Evolutionary conservation across 2,113 vertebrate genomes (phyloP).

Genomic region (Forbesichthys agassizii): DNA sequence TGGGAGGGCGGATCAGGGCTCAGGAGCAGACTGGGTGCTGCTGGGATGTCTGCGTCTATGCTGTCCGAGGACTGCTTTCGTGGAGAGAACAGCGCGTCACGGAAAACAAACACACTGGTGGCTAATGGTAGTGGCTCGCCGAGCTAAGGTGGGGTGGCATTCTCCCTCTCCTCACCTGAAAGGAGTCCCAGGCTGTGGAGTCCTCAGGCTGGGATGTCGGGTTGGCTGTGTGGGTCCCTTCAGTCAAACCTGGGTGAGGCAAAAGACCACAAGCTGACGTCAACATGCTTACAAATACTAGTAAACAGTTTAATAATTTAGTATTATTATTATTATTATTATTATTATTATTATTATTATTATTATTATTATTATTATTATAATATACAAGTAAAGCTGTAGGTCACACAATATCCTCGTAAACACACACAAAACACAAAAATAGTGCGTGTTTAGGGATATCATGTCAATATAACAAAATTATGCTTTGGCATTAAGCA

Average conservation of each 20-base stretch:
- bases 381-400: too few relatives aligned
- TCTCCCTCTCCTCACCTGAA: slow-evolving; percentile 82
- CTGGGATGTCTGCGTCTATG: slow-evolving; percentile 71
- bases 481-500: too few relatives aligned
- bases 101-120: background rate
- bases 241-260: slow-evolving; percentile 82
- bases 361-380: too few relatives aligned
- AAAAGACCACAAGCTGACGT: background rate
- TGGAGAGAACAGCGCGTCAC: slow-evolving; percentile 1
- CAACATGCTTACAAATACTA: background rate
- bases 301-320: too few relatives aligned
- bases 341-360: too few relatives aligned
- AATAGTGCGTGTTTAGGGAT: too few relatives aligned
- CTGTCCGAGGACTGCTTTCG: slow-evolving; percentile 85
- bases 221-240: slow-evolving; percentile 78
- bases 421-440: too few relatives aligned
- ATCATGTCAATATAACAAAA: too few relatives aligned
- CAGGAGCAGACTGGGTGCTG: slow-evolving; percentile 68
- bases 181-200: slow-evolving; percentile 87
- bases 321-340: too few relatives aligned
- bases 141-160: too few relatives aligned
- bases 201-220: slow-evolving; percentile 79
- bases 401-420: too few relatives aligned
- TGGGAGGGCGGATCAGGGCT: slow-evolving; percentile 62
- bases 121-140: background rate